Percentiles rank a stretch among this genome's conserved stretches.
Conservation (phyloP, 2,888 invertebrate genomes). For the Leptinotarsa peninsularis region DNA sequence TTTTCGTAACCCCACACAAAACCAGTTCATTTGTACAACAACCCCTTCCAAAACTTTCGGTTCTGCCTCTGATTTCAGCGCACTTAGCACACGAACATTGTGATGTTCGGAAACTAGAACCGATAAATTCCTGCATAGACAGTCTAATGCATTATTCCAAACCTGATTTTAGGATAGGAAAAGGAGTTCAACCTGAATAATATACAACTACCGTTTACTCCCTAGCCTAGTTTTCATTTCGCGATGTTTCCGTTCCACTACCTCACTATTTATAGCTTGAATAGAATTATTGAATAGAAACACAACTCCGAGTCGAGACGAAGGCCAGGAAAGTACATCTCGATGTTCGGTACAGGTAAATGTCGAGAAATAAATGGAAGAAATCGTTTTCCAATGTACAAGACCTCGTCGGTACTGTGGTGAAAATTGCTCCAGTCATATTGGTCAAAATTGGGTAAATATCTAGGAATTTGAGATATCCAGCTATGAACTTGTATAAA, state of each 20-base stretch:
- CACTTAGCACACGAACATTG: not conserved
- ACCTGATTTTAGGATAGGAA: slow-evolving; percentile 22
- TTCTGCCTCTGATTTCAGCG: not conserved
- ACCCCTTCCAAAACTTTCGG: no score
- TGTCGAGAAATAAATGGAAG: not conserved
- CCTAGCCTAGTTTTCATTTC: slow-evolving; percentile 42
- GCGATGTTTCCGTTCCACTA: slow-evolving; percentile 37
- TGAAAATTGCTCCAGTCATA: no score
- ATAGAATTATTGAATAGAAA: slow-evolving; percentile 34
- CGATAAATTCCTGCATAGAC: slow-evolving; percentile 38
- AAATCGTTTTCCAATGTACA: not conserved
- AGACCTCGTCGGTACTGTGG: no score
- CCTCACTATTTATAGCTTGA: slow-evolving; percentile 34
- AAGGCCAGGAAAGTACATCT: not conserved
- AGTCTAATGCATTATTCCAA: slow-evolving; percentile 37
- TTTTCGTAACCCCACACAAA: no score
- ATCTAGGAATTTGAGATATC: no score
- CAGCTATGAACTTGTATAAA: no score
- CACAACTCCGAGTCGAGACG: not conserved
- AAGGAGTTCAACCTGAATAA: slow-evolving; percentile 37
- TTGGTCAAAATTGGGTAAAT: no score
- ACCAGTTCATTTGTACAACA: no score
- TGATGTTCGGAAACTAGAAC: slow-evolving; percentile 28
- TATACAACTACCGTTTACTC: slow-evolving; percentile 41
- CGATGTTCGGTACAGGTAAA: not conserved